phyloP scores from a whole-genome alignment of 2,113 vertebrate species.

The Ranitomeya variabilis region DNA sequence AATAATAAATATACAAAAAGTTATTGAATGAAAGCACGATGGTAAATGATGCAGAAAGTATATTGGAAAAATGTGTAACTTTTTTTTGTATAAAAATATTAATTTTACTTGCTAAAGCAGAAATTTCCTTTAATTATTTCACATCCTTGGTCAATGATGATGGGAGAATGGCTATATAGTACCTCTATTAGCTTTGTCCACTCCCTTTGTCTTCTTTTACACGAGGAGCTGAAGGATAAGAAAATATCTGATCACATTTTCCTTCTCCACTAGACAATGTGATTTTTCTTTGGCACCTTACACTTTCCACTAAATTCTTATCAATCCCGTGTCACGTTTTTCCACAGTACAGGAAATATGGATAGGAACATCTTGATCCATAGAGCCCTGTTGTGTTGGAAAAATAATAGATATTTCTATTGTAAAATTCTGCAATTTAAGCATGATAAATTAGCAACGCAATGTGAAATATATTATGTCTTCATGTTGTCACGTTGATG shows the following conservation, averaged over 20 bases:
- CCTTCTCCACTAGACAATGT: conserved; percentile 17
- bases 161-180: not conserved
- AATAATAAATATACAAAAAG: too few species aligned
- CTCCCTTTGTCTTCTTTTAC: not conserved
- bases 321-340: conserved; percentile 36
- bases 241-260: conserved; percentile 10
- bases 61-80: too few species aligned
- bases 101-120: not conserved
- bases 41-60: too few species aligned
- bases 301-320: conserved; percentile 42
- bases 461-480: not conserved
- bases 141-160: not conserved
- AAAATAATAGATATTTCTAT: conserved; percentile 35
- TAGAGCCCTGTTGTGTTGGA: conserved; percentile 5
- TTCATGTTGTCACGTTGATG: not conserved
- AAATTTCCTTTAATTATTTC: not conserved
- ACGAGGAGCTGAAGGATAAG: not conserved
- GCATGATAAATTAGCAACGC: not conserved
- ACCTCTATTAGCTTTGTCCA: not conserved
- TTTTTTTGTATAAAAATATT: not conserved
- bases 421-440: not conserved
- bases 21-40: too few species aligned
- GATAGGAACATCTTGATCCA: conserved; percentile 33
- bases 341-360: conserved; percentile 42
- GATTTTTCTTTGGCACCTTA: conserved; percentile 31